A percentile compares a stretch with the other conserved stretches of the same genome.
phyloP scores from a whole-genome alignment of 2,113 vertebrate genomes.

The Caloenas nicobarica region DNA sequence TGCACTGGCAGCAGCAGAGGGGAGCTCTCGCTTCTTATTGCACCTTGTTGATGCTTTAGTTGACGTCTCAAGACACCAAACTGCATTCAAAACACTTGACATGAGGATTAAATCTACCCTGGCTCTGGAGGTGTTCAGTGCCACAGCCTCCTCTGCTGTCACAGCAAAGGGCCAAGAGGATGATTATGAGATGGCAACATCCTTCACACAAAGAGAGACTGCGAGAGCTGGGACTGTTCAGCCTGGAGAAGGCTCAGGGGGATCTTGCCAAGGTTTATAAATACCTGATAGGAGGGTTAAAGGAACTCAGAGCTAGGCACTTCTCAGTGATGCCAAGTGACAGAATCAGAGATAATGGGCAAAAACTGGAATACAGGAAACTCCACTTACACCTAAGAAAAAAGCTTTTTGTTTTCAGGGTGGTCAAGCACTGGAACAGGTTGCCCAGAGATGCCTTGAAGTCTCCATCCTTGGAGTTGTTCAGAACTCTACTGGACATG shows the following conservation, averaged over 20 bases:
- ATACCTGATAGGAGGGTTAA: fast-evolving
- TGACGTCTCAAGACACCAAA: background rate
- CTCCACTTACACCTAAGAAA: background rate
- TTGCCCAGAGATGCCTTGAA: background rate
- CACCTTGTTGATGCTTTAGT: background rate
- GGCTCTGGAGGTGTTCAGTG: background rate
- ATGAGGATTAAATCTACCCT: background rate
- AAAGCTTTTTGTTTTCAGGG: background rate
- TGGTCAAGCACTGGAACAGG: background rate
- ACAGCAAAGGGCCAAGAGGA: background rate
- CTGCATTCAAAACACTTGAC: background rate
- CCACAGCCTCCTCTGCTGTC: background rate
- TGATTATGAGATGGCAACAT: background rate
- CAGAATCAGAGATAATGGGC: background rate
- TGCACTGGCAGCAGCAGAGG: background rate
- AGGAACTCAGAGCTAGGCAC: background rate
- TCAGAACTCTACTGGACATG: background rate
- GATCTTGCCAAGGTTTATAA: fast-evolving
- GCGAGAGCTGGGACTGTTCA: background rate
- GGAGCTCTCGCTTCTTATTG: fast-evolving
- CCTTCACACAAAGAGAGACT: background rate
- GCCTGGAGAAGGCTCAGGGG: background rate
- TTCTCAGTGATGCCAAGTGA: background rate
- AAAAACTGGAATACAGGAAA: background rate
- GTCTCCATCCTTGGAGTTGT: background rate